These are phyloP conservation scores for Rhopalosiphum padi DNA, from an alignment of 1,140 invertebrate species.

Conservation along the genomic window DNA sequence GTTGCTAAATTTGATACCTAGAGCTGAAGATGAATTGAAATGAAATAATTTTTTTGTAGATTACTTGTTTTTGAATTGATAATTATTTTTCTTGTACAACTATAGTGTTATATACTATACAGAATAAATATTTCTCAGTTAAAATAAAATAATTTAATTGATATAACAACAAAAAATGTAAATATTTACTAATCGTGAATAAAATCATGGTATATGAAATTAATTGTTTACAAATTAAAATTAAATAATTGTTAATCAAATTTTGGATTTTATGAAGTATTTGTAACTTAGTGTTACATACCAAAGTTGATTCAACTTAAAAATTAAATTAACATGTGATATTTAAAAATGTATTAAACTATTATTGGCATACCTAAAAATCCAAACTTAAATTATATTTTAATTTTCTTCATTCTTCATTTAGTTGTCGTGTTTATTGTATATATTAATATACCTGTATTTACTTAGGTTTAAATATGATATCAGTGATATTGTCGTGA, in stretches of 20 bases:
- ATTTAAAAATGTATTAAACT: background rate
- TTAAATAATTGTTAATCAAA: background rate
- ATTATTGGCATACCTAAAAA: background rate
- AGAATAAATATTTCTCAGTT: background rate
- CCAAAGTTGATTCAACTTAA: background rate
- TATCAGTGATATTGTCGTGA: no score
- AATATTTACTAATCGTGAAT: background rate
- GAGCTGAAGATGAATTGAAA: constrained; percentile 65
- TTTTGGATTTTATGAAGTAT: background rate
- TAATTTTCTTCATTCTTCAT: background rate
- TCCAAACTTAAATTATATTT: background rate
- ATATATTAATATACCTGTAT: background rate
- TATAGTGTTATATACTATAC: background rate
- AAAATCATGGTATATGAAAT: background rate
- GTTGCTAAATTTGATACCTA: constrained; percentile 71
- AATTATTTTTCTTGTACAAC: background rate
- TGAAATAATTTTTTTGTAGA: no score
- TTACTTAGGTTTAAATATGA: background rate
- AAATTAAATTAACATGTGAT: background rate
- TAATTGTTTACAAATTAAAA: background rate
- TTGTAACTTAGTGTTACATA: background rate
- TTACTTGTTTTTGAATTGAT: background rate
- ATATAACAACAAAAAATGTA: background rate
- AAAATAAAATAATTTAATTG: background rate
- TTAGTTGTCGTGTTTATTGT: background rate